Evolutionary conservation across 2,888 invertebrate species (phyloP).

Genomic region (Diloba caeruleocephala): DNA sequence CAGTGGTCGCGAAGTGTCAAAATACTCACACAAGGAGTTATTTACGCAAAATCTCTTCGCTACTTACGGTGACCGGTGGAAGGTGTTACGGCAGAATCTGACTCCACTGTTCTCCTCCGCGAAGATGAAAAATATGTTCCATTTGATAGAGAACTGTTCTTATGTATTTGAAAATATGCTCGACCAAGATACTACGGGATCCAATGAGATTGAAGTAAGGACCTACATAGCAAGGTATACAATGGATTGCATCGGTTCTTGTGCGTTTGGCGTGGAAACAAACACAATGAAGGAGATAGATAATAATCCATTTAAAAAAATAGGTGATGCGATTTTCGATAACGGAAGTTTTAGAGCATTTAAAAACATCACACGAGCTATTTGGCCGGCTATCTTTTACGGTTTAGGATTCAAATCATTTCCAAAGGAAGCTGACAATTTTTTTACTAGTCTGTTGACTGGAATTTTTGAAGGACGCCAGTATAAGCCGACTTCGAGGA

Average conservation of each 20-base stretch:
- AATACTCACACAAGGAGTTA: constrained; percentile 59
- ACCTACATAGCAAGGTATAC: constrained; percentile 60
- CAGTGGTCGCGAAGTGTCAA: constrained; percentile 64
- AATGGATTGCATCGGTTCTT: constrained; percentile 68
- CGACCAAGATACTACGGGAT: constrained; percentile 36
- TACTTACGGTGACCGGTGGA: constrained; percentile 69
- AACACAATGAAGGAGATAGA: constrained; percentile 32
- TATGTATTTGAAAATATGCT: constrained; percentile 59
- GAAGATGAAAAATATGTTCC: constrained; percentile 76
- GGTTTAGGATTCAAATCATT: constrained; percentile 57
- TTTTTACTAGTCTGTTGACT: constrained; percentile 61
- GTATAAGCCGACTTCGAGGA: constrained; percentile 56
- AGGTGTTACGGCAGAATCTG: constrained; percentile 68
- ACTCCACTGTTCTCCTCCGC: constrained; percentile 69
- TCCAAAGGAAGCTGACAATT: constrained; percentile 52
- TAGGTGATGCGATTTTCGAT: constrained; percentile 60
- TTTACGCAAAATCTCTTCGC: constrained; percentile 65
- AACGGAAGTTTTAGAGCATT: constrained; percentile 52
- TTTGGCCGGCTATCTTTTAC: constrained; percentile 72
- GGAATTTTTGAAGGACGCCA: constrained; percentile 60
- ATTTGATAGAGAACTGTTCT: constrained; percentile 63
- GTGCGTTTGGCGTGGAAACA: constrained; percentile 54
- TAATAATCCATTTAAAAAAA: constrained; percentile 58
- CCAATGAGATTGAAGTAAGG: constrained; percentile 51
- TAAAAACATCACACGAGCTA: constrained; percentile 48